Percentiles rank a stretch among this genome's conserved stretches.
Conservation (phyloP, 2,113 vertebrate genomes). For the Eurypyga helias region DNA sequence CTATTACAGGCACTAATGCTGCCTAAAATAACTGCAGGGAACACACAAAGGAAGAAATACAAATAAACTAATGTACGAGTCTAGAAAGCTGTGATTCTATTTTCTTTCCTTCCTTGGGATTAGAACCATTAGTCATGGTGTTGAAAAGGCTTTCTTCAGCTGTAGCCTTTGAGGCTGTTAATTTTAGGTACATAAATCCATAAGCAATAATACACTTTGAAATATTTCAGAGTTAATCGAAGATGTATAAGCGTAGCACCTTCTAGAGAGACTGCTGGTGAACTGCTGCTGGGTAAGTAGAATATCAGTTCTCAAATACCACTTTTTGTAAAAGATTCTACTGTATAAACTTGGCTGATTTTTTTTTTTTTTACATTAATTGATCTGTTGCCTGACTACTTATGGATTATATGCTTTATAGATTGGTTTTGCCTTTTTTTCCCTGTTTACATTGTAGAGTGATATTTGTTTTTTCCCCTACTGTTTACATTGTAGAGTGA, state of each 20-base stretch:
- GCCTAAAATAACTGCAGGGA: neutral
- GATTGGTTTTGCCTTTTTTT: neutral
- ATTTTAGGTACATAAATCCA: neutral
- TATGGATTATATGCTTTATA: neutral
- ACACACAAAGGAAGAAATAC: neutral
- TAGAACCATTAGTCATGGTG: neutral
- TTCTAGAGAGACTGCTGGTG: conserved; percentile 93
- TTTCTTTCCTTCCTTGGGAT: neutral
- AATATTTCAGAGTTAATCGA: conserved; percentile 88
- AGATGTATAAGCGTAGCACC: conserved; percentile 94
- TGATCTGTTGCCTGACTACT: neutral
- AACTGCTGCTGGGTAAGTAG: conserved; percentile 89
- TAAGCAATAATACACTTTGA: neutral
- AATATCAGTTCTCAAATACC: neutral
- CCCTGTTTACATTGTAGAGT: neutral
- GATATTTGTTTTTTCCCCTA: neutral
- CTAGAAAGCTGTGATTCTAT: neutral
- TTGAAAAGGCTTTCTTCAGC: neutral
- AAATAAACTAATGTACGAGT: neutral
- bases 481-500: neutral
- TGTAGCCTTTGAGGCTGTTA: neutral
- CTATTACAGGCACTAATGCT: neutral
- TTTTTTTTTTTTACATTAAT: neutral
- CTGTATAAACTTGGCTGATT: neutral
- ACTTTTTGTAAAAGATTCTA: neutral